Evolutionary conservation across 2,113 vertebrate genomes (phyloP).

Genomic region (Chamaetylas fuelleborni): DNA sequence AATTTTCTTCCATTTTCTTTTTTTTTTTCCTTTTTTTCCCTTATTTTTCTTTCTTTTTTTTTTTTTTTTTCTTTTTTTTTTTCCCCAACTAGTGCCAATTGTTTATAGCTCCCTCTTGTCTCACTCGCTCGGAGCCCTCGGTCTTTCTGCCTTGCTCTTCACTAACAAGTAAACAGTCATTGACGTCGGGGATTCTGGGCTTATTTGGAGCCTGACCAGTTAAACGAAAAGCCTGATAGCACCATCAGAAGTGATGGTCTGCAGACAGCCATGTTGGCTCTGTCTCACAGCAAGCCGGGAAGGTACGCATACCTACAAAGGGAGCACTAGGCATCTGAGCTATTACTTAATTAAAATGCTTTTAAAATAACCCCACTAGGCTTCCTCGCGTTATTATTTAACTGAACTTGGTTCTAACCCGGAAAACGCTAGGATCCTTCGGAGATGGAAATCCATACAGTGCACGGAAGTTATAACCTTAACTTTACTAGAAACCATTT

Average conservation of each 20-base stretch:
- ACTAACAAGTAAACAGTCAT: neutral
- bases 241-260: neutral
- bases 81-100: neutral
- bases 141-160: neutral
- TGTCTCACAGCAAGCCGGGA: neutral
- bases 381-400: neutral
- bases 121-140: neutral
- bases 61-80: too few relatives aligned
- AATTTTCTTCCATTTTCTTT: neutral
- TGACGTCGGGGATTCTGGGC: neutral
- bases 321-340: neutral
- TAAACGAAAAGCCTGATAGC: neutral
- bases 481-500: conserved; percentile 80
- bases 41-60: too few relatives aligned
- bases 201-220: neutral
- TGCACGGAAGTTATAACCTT: conserved; percentile 72
- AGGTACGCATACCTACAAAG: neutral
- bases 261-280: conserved; percentile 30
- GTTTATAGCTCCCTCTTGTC: conserved; percentile 39
- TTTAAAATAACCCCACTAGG: neutral
- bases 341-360: neutral
- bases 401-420: neutral
- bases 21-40: too few relatives aligned
- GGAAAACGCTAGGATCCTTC: conserved; percentile 6
- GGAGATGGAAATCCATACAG: conserved; percentile 68